These are phyloP conservation scores for Microtus montanus DNA, from an alignment of 2,113 vertebrate species.

Conservation along the genomic window DNA sequence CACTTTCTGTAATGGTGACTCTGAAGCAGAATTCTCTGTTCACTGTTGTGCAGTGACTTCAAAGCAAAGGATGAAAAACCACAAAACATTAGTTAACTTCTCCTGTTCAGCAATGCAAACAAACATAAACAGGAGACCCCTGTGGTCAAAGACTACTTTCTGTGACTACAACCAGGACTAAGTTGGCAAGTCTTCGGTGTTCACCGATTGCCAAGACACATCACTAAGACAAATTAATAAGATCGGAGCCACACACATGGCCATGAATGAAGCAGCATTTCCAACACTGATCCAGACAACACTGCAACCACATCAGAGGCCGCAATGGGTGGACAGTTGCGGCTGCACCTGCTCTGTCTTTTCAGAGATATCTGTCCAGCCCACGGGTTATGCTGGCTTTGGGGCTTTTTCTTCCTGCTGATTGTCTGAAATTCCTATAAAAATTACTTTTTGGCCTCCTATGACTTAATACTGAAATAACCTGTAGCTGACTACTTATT, in stretches of 20 bases:
- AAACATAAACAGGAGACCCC: conserved; percentile 51
- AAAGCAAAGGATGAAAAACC: conserved; percentile 32
- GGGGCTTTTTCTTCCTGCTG: conserved; percentile 15
- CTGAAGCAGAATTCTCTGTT: conserved; percentile 61
- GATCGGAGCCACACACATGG: neutral
- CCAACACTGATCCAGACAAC: neutral
- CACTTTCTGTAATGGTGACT: conserved; percentile 44
- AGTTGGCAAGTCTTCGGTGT: conserved; percentile 1
- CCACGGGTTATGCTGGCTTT: neutral
- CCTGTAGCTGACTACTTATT: conserved; percentile 17
- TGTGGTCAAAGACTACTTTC: neutral
- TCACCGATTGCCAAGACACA: conserved; percentile 33
- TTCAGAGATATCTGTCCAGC: neutral
- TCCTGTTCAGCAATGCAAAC: conserved; percentile 63
- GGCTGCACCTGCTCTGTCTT: neutral
- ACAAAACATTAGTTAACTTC: conserved; percentile 8
- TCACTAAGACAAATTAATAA: conserved; percentile 28
- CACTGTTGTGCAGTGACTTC: conserved; percentile 40
- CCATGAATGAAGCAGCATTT: neutral
- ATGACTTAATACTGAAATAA: conserved; percentile 39
- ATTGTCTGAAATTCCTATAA: conserved; percentile 21
- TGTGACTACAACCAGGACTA: neutral
- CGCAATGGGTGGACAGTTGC: neutral
- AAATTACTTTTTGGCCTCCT: conserved; percentile 49
- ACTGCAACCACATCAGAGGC: neutral